Evolutionary conservation across 2,797 vertebrate genomes (phyloP), one percentile per base, ranked within the genome.

Genomic region (Myripristis jacobus): DNA sequence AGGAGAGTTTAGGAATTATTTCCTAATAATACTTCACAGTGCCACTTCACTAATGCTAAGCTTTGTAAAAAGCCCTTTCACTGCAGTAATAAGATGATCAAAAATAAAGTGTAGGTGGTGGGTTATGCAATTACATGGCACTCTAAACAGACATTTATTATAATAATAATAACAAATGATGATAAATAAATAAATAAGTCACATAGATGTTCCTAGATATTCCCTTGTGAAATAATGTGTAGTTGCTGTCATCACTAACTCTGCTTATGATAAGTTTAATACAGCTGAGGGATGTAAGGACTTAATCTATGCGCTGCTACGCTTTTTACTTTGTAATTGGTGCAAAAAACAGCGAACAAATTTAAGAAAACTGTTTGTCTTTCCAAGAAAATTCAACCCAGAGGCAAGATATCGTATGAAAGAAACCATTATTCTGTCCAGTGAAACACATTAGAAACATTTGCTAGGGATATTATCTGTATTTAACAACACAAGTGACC

Each of bases 401-500:
- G 65, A 34, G 84, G 59, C 66, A 54, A 51, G 54, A 47, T 18
- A 31, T 47, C n/a, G 31, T 3, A 84, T 66, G 61, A 29, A 82
- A 38, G 21, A 70, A 11, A 11, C 25, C 48, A 19, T 88, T 89
- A 78, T 85, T 41, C 56, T 44, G 25, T 18, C n/a, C 44, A 36
- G 58, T 48, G 66, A 77, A 68, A 57, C 56, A n/a, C n/a, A 66
- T 83, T 78, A 61, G 55, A 80, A 29, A 60, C 43, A 79, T 82
- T 75, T 59, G 87, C 83, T 77, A 72, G 55, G 86, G 70, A 15
- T 73, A 29, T n/a, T n/a, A n/a, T n/a, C n/a, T n/a, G n/a, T n/a
- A n/a, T n/a, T n/a, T n/a, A n/a, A n/a, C 36, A 38, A 72, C 46
- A 34, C 36, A 13, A 48, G 18, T 59, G 60, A 59, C 43, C 19